Percentiles rank a stretch among this genome's conserved stretches.
Conservation (phyloP, 1,140 invertebrate species). For the Probaryconus sp. region DNA sequence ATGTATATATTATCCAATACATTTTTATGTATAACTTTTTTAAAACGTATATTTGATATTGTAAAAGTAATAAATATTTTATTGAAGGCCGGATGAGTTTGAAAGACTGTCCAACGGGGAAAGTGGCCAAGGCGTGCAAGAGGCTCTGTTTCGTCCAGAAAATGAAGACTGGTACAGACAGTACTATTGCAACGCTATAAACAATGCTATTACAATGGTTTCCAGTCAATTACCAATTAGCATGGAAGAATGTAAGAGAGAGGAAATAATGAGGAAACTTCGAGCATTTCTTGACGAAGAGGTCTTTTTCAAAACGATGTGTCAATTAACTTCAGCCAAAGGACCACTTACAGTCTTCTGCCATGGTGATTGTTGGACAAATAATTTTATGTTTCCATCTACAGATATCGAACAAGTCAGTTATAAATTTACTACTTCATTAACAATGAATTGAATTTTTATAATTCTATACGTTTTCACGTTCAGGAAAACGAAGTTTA, state of each 20-base stretch:
- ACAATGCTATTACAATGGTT: constrained; percentile 84
- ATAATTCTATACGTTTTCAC: too few relatives aligned
- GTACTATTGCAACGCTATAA: constrained; percentile 82
- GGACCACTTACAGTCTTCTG: constrained; percentile 84
- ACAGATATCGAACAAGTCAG: constrained; percentile 79
- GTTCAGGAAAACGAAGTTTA: too few relatives aligned
- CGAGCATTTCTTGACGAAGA: constrained; percentile 81
- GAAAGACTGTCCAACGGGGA: constrained; percentile 79
- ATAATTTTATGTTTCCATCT: constrained; percentile 83
- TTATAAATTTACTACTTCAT: constrained; percentile 13
- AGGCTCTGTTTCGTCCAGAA: constrained; percentile 82
- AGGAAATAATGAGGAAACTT: constrained; percentile 81
- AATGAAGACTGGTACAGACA: constrained; percentile 84
- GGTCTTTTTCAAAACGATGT: constrained; percentile 84
- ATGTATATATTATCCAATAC: too few relatives aligned
- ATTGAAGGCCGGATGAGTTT: constrained; percentile 81
- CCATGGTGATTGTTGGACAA: constrained; percentile 88
- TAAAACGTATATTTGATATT: background rate
- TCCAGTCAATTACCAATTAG: constrained; percentile 79
- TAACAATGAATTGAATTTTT: too few relatives aligned
- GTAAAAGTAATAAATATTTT: too few relatives aligned
- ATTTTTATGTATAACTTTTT: too few relatives aligned
- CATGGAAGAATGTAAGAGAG: constrained; percentile 70
- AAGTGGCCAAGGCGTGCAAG: constrained; percentile 76
- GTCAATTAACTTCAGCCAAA: constrained; percentile 80